Conservation (phyloP, 2,888 invertebrate genomes). For the Hyposoter didymator region DNA sequence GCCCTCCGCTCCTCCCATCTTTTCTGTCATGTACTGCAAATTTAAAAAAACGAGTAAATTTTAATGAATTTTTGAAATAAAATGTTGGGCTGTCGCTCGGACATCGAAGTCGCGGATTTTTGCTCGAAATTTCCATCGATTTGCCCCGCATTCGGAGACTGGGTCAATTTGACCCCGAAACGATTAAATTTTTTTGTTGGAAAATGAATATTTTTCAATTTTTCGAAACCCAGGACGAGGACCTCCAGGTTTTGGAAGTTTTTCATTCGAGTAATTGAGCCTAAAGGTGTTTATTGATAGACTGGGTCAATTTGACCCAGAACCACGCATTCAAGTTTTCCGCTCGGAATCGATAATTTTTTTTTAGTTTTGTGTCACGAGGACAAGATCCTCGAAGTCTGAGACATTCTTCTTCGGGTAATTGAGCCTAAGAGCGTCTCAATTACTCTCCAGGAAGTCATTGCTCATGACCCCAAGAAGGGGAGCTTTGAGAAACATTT, state of each 20-base stretch:
- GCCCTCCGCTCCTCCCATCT: slow-evolving; percentile 99
- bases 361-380: too few relatives aligned
- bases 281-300: too few relatives aligned
- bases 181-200: background rate
- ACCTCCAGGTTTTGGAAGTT: background rate
- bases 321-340: too few relatives aligned
- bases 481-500: background rate
- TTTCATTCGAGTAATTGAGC: background rate
- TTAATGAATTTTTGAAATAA: background rate
- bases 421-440: background rate
- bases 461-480: background rate
- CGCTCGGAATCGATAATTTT: too few relatives aligned
- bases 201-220: background rate
- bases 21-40: slow-evolving; percentile 99
- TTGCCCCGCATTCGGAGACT: too few relatives aligned
- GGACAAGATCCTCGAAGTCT: too few relatives aligned
- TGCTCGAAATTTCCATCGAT: background rate
- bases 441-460: background rate
- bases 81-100: background rate
- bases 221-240: background rate
- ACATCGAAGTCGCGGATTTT: background rate
- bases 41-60: slow-evolving; percentile 71
- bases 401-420: too few relatives aligned
- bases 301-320: too few relatives aligned
- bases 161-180: too few relatives aligned